phyloP scores from a whole-genome alignment of 2,888 invertebrate species.

The Argyra leucocephala region DNA sequence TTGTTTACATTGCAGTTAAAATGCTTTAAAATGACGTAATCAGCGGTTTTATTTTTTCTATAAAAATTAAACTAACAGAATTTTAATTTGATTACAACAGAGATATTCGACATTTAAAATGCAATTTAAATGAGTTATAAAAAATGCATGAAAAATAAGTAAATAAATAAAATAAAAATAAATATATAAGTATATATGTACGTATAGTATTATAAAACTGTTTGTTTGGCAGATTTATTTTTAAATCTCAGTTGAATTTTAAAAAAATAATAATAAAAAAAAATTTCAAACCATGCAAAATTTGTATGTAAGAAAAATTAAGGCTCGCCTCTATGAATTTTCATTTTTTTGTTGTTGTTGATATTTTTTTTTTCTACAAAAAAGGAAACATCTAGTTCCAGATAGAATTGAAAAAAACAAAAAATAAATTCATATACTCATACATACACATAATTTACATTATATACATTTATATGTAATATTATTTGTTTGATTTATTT shows the following conservation, averaged over 20 bases:
- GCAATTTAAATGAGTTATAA: too few relatives aligned
- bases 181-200: too few relatives aligned
- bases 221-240: neutral
- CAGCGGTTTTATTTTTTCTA: neutral
- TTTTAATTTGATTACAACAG: too few relatives aligned
- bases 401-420: neutral
- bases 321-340: neutral
- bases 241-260: neutral
- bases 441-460: too few relatives aligned
- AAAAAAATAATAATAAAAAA: neutral
- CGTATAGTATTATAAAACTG: neutral
- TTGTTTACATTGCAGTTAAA: too few relatives aligned
- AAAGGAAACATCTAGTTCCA: slow-evolving; percentile 6
- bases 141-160: neutral
- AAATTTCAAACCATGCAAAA: neutral
- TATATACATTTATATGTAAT: too few relatives aligned
- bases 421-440: too few relatives aligned
- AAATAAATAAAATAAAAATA: neutral
- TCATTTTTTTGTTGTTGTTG: neutral
- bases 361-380: neutral
- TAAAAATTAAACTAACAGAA: neutral
- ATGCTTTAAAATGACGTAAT: neutral
- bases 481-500: neutral
- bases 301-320: neutral
- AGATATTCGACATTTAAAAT: too few relatives aligned